A percentile compares a stretch with the other conserved stretches of the same genome.
Conservation (phyloP, 2,797 vertebrate species). For the Sebastes cheni region DNA sequence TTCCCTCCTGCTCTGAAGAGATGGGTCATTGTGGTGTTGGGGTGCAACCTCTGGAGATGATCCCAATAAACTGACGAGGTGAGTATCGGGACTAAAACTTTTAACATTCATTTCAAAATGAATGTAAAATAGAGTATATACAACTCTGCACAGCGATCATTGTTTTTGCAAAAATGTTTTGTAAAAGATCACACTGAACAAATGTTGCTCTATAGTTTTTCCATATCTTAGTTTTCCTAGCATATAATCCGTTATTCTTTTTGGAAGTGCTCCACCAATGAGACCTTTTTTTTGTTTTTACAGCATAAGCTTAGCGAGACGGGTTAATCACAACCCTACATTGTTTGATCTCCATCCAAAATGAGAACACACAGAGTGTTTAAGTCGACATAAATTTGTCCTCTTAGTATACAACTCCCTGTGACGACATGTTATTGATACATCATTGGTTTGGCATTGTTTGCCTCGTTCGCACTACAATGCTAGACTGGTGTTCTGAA, state of each 20-base stretch:
- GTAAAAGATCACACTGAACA: neutral
- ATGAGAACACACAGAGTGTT: neutral
- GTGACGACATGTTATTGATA: conserved; percentile 49
- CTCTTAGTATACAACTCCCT: conserved; percentile 2
- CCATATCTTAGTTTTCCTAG: neutral
- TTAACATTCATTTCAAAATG: neutral
- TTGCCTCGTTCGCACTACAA: conserved; percentile 56
- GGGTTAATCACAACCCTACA: neutral
- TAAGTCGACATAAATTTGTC: neutral
- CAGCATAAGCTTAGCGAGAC: neutral
- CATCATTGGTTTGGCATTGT: conserved; percentile 60
- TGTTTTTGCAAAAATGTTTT: neutral
- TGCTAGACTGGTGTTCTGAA: conserved; percentile 49
- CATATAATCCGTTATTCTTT: neutral
- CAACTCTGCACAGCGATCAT: neutral
- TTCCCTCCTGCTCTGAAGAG: neutral
- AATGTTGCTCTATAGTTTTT: neutral
- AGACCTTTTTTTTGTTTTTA: neutral
- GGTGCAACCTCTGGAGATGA: too few relatives aligned
- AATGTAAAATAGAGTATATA: neutral
- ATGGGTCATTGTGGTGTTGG: too few relatives aligned
- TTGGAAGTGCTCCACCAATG: neutral
- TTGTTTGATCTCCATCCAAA: neutral
- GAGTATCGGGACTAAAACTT: neutral
- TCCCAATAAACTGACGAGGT: neutral